Evolutionary conservation across 2,888 invertebrate species (phyloP), one percentile per base, ranked within the genome.

Genomic region (Alcis repandata): DNA sequence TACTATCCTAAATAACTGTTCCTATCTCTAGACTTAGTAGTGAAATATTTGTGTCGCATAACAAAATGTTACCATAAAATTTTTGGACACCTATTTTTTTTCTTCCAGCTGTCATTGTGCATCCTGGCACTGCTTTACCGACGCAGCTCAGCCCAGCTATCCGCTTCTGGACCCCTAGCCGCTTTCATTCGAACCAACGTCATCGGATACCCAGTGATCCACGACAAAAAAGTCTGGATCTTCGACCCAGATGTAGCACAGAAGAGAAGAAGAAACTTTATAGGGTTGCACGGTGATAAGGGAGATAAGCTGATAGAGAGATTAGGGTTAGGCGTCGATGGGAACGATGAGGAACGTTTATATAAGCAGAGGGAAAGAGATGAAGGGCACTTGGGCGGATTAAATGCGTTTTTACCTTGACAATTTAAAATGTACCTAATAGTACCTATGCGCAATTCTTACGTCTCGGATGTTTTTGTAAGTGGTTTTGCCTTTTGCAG

Each of bases 181-280:
- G 78, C 72, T 0, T 90, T 94, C 53, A 48, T 94, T 1, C 83
- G 90, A 48, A 83, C 89, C 0, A 96, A 96, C 76, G 19, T 96
- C 0, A 90, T 95, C 19, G 96, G 96, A 0, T 82, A 93, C 64
- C 96, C 96, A 0, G 87, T 94, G 0, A 83, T 95, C 27, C 95
- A 96, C 70, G 90, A 95, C 73, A 83, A 90, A 60, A 92, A 93
- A 15, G 80, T 86, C 1, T 96, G 95, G 95, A 83, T 94, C 27
- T 95, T 96, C 70, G 95, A 96, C 81, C 96, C 96, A 0, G 94
- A 96, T 15, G 90, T 95, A 0, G 94, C 95, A 0, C 78, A 92
- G 66, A 91, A 95, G 68, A 91, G 96, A 60, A 90, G 95, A 48
- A 93, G 87, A 56, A 94, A 94, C 67, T 96, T 95, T 77, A 94